phyloP scores from a whole-genome alignment of 2,888 invertebrate genomes.

The Drosophila acutilabella region DNA sequence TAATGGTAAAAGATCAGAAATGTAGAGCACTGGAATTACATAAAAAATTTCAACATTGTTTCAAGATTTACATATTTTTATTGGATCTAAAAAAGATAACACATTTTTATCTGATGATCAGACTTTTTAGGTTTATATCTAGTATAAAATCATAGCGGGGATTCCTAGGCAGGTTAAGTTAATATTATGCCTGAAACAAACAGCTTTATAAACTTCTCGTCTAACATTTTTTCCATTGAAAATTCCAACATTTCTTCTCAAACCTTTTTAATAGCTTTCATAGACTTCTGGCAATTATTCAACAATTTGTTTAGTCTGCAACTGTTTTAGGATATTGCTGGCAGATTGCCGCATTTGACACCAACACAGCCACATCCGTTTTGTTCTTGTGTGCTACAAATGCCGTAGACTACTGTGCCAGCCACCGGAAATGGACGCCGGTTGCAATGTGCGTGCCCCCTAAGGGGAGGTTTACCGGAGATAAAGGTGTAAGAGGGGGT shows the following conservation, averaged over 20 bases:
- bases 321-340: slow-evolving; percentile 59
- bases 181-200: too few species aligned
- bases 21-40: too few species aligned
- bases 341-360: slow-evolving; percentile 53
- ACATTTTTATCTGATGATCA: too few species aligned
- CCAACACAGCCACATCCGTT: slow-evolving; percentile 27
- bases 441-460: slow-evolving; percentile 28
- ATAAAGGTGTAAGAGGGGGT: background rate
- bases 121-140: too few species aligned
- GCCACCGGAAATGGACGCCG: slow-evolving; percentile 44
- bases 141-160: too few species aligned
- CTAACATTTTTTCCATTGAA: too few species aligned
- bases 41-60: too few species aligned
- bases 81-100: too few species aligned
- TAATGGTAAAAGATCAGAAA: too few species aligned
- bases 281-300: background rate
- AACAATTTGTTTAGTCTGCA: slow-evolving; percentile 8
- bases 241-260: background rate
- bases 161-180: too few species aligned
- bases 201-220: too few species aligned
- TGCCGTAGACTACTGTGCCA: background rate
- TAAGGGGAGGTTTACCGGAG: slow-evolving; percentile 7
- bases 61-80: too few species aligned
- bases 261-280: background rate
- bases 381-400: slow-evolving; percentile 11